Base-by-base conservation (phyloP, 2,797 vertebrate species). In the Toxotes lorentzi region DNA sequence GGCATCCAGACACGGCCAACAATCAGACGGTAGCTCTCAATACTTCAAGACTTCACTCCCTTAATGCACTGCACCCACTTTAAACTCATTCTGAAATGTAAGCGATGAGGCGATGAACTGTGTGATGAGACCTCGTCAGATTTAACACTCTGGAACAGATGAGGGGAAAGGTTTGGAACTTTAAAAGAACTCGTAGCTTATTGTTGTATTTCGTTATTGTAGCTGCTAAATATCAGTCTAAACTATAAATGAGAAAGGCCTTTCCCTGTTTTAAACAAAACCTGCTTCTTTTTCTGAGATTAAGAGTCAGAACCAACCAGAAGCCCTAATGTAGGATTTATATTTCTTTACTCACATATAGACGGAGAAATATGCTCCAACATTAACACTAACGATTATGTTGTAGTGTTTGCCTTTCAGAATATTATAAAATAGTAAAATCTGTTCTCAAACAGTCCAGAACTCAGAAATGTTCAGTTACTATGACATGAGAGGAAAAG, bases 11-110 rank as follows among this genome's bases (percentile, higher is more conserved):
- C 81, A 0, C 79, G 23, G 59, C 60, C 65, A 11, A 48, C 78
- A 32, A 79, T 76, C 79, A 82, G 79, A 89, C 70, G n/a, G 87
- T 82, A 86, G 86, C 87, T 63, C 58, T 43, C 47, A 51, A 47
- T 38, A 35, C 58, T 30, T 30, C 64, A 59, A 59, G 64, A 48
- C 34, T 50, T 34, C 32, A 16, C 30, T 21, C 51, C 0, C n/a
- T 30, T 73, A 67, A 76, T n/a, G 5, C 14, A 27, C 40, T 27
- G 38, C 17, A 50, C 16, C 6, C n/a, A 19, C 74, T 65, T 9
- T 16, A 24, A 50, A 64, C 43, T 16, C 41, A 4, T 13, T 24
- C 27, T 53, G 19, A 69, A 70, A 75, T n/a, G 14, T 9, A 45
- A 65, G 45, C 47, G 58, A 65, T 63, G 27, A 17, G 38, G 43